Evolutionary conservation across 2,888 invertebrate genomes (phyloP).

Genomic region (Scaptomyza tumidula): DNA sequence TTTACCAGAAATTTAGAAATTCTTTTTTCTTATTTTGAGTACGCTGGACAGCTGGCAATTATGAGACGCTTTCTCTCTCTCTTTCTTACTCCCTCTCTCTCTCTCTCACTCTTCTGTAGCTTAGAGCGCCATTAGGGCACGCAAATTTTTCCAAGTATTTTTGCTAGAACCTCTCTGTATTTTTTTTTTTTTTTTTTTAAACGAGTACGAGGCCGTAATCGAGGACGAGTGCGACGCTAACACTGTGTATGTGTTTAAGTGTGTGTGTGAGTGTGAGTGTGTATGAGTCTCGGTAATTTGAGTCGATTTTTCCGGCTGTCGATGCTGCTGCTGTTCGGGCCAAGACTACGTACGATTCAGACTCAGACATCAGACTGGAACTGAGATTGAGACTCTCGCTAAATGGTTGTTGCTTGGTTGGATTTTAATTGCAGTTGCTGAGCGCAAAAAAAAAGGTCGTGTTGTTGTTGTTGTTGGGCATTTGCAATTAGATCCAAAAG

Average conservation of each 20-base stretch:
- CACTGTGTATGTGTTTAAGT: slow-evolving; percentile 14
- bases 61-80: neutral
- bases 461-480: slow-evolving; percentile 36
- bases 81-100: neutral
- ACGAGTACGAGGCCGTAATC: slow-evolving; percentile 10
- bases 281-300: slow-evolving; percentile 61
- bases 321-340: slow-evolving; percentile 66
- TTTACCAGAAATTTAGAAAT: slow-evolving; percentile 61
- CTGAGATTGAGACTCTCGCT: slow-evolving; percentile 43
- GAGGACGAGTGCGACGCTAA: slow-evolving; percentile 18
- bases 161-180: slow-evolving; percentile 22
- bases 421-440: slow-evolving; percentile 75
- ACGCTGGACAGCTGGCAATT: slow-evolving; percentile 65
- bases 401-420: slow-evolving; percentile 60
- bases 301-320: slow-evolving; percentile 72
- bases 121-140: slow-evolving; percentile 44
- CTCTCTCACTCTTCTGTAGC: neutral
- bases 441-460: slow-evolving; percentile 60
- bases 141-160: slow-evolving; percentile 73
- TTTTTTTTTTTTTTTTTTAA: slow-evolving; percentile 19
- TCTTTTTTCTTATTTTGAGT: slow-evolving; percentile 4
- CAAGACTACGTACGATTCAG: slow-evolving; percentile 42
- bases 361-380: slow-evolving; percentile 37
- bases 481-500: slow-evolving; percentile 75
- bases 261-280: slow-evolving; percentile 6